A percentile compares a stretch with the other conserved stretches of the same genome.
Conservation (phyloP, 2,888 invertebrate species). For the Cylloceria caligata region DNA sequence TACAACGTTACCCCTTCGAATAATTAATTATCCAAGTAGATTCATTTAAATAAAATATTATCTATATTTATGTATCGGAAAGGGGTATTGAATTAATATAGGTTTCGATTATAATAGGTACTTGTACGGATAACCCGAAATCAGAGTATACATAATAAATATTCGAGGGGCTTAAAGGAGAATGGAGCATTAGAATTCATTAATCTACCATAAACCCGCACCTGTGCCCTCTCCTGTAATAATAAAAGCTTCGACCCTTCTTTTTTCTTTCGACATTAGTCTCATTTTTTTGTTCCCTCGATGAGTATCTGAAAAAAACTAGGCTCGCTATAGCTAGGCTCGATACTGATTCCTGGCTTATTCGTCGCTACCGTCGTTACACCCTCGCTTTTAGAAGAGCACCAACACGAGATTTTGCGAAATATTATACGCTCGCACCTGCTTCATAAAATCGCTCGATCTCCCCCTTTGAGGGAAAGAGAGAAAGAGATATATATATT, state of each 20-base stretch:
- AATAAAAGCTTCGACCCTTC: conserved; percentile 26
- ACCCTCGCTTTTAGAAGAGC: conserved; percentile 41
- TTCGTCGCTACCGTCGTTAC: conserved; percentile 63
- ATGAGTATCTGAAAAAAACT: conserved; percentile 20
- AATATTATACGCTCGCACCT: conserved; percentile 83
- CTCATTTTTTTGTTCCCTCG: neutral
- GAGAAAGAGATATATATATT: too few relatives aligned
- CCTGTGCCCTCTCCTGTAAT: conserved; percentile 49
- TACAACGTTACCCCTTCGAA: neutral
- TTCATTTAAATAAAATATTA: conserved; percentile 57
- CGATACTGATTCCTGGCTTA: conserved; percentile 29
- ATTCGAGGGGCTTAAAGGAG: conserved; percentile 31
- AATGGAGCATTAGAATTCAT: conserved; percentile 50
- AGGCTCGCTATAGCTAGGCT: conserved; percentile 28
- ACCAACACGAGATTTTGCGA: conserved; percentile 67
- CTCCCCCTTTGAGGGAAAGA: conserved; percentile 74
- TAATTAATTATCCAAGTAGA: conserved; percentile 43
- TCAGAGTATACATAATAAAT: conserved; percentile 46
- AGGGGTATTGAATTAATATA: conserved; percentile 9
- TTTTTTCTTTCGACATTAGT: conserved; percentile 16
- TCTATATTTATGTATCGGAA: conserved; percentile 53
- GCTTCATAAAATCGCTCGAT: conserved; percentile 82
- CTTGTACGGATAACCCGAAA: conserved; percentile 13
- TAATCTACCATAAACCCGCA: conserved; percentile 40
- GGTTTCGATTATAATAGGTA: conserved; percentile 31